Percentiles rank a stretch among this genome's conserved stretches.
Evolutionary conservation across 2,888 invertebrate genomes (phyloP).

Genomic region (Pachycephus smyrnensis): DNA sequence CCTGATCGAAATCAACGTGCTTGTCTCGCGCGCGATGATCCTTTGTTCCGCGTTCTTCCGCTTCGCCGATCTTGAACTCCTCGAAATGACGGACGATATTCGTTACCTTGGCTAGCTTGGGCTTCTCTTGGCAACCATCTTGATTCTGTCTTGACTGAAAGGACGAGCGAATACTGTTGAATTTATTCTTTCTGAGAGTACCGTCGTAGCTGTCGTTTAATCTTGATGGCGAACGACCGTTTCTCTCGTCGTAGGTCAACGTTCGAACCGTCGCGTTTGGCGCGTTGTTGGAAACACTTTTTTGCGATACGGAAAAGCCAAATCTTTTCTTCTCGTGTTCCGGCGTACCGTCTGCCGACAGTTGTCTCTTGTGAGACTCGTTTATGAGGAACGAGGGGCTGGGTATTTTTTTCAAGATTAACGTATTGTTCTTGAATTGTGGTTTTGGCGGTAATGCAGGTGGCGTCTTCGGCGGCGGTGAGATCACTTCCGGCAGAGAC

Average conservation of each 20-base stretch:
- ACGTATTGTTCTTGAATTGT: conserved; percentile 55
- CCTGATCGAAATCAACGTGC: conserved; percentile 54
- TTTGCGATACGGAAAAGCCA: conserved; percentile 34
- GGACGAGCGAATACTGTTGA: conserved; percentile 50
- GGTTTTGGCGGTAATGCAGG: conserved; percentile 86
- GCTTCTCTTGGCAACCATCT: conserved; percentile 26
- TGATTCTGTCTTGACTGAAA: conserved; percentile 43
- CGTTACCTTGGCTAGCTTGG: conserved; percentile 49
- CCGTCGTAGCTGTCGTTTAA: conserved; percentile 28
- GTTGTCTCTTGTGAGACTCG: conserved; percentile 54
- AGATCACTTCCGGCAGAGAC: conserved; percentile 55
- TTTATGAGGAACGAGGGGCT: conserved; percentile 65
- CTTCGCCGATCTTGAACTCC: conserved; percentile 59
- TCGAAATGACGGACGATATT: conserved; percentile 64
- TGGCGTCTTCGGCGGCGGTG: conserved; percentile 69
- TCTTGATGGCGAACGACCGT: not conserved
- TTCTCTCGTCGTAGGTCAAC: conserved; percentile 46
- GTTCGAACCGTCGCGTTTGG: conserved; percentile 38
- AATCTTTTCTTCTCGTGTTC: conserved; percentile 42
- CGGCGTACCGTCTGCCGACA: conserved; percentile 16
- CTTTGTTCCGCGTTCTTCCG: conserved; percentile 36
- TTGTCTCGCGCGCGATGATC: conserved; percentile 24
- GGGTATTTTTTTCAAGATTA: conserved; percentile 62
- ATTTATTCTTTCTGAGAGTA: conserved; percentile 48
- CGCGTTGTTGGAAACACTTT: conserved; percentile 10